phyloP scores from a whole-genome alignment of 1,140 invertebrate species.

The Leptoteleia sp. region DNA sequence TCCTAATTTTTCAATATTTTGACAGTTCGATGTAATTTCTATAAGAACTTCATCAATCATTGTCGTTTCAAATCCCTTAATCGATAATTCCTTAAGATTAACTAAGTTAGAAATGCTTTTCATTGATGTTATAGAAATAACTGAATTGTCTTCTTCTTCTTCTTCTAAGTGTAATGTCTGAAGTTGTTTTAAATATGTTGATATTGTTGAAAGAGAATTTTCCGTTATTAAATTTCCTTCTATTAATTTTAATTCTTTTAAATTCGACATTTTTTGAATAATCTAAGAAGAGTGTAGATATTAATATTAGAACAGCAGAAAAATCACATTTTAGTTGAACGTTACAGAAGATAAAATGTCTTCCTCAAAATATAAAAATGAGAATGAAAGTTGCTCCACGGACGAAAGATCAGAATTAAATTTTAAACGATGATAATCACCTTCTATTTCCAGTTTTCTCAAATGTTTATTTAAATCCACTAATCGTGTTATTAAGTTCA shows the following conservation, averaged over 20 bases:
- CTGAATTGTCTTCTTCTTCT: conserved; percentile 27
- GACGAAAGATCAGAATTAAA: not conserved
- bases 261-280: conserved; percentile 29
- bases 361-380: conserved; percentile 32
- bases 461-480: conserved; percentile 20
- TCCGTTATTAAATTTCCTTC: conserved; percentile 43
- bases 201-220: conserved; percentile 8
- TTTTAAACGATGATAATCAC: conserved; percentile 20
- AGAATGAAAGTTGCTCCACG: conserved; percentile 33
- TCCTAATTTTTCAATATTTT: conserved; percentile 38
- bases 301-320: too few relatives aligned
- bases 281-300: conserved; percentile 18
- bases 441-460: conserved; percentile 38
- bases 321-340: too few relatives aligned
- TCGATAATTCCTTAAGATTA: conserved; percentile 55
- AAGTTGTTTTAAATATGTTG: conserved; percentile 21
- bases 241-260: conserved; percentile 46
- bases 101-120: conserved; percentile 40
- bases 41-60: conserved; percentile 39
- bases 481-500: conserved; percentile 11
- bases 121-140: conserved; percentile 28
- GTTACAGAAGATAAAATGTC: conserved; percentile 19
- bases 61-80: conserved; percentile 35
- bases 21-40: conserved; percentile 35
- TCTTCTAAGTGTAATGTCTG: conserved; percentile 45